A percentile compares a stretch with the other conserved stretches of the same genome.
Evolutionary conservation across 2,888 invertebrate species (phyloP).

Genomic region (Clitarchus hookeri): DNA sequence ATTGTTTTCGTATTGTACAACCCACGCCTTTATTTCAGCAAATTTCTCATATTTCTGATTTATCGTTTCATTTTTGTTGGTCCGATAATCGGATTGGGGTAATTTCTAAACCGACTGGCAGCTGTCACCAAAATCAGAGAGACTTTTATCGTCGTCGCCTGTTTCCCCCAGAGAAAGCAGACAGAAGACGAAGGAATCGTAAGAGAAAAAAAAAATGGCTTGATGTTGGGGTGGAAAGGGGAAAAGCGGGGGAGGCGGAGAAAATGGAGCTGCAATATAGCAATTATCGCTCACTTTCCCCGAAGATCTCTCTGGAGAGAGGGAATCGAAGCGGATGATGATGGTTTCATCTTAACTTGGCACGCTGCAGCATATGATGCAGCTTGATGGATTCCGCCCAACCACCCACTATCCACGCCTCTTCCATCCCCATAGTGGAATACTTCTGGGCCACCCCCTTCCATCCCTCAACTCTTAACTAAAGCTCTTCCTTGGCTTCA

Average conservation of each 20-base stretch:
- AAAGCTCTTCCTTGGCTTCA: neutral
- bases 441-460: neutral
- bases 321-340: constrained; percentile 22
- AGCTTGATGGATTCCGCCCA: constrained; percentile 32
- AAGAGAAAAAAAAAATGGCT: neutral
- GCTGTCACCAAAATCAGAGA: constrained; percentile 36
- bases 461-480: constrained; percentile 28
- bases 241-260: neutral
- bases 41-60: neutral
- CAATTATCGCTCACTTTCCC: constrained; percentile 39
- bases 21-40: neutral
- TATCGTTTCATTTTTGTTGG: constrained; percentile 4
- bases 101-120: constrained; percentile 36
- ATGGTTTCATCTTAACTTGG: constrained; percentile 33
- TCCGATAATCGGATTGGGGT: constrained; percentile 37
- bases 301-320: constrained; percentile 29
- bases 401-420: neutral
- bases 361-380: constrained; percentile 25
- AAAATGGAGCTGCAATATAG: constrained; percentile 22
- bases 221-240: neutral
- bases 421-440: neutral
- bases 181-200: neutral
- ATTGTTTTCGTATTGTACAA: neutral
- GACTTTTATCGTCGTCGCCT: neutral
- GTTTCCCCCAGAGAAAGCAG: neutral